Conservation (phyloP, 2,797 vertebrate species). For the Notolepis coatsorum region DNA sequence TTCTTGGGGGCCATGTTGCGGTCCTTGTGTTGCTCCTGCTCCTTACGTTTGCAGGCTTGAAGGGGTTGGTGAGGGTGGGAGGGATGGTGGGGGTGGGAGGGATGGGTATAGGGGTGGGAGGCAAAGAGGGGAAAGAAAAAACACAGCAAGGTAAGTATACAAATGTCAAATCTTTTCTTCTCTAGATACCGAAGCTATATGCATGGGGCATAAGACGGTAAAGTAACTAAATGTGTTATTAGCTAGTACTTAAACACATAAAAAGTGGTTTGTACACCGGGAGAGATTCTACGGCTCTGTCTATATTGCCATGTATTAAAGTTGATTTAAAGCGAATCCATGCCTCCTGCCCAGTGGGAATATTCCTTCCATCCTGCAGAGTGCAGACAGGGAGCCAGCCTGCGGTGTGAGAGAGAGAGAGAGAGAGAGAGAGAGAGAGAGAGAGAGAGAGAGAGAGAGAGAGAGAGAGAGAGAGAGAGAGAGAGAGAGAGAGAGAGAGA, state of each 20-base stretch:
- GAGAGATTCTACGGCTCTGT: constrained; percentile 62
- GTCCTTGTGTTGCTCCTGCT: constrained; percentile 98
- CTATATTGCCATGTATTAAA: constrained; percentile 81
- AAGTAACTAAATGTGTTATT: constrained; percentile 54
- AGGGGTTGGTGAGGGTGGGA: constrained; percentile 61
- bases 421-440: not conserved
- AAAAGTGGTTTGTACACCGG: constrained; percentile 59
- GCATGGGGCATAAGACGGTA: constrained; percentile 30
- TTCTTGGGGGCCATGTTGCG: constrained; percentile 95
- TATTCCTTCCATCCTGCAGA: constrained; percentile 84
- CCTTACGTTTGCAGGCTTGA: constrained; percentile 97
- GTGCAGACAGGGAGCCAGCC: constrained; percentile 83
- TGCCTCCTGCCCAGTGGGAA: constrained; percentile 82
- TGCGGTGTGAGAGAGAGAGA: constrained; percentile 68
- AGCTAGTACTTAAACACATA: constrained; percentile 59
- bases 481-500: constrained; percentile 8
- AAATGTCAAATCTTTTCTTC: constrained; percentile 47
- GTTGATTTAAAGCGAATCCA: constrained; percentile 86
- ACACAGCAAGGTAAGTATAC: constrained; percentile 77
- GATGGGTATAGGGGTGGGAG: constrained; percentile 76
- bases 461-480: constrained; percentile 44
- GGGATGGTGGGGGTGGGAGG: constrained; percentile 52
- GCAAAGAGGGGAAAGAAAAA: constrained; percentile 54
- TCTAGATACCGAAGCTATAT: constrained; percentile 28
- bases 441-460: not conserved